Base-by-base conservation (phyloP, 2,797 vertebrate genomes). In the Enteromius argenteus region DNA sequence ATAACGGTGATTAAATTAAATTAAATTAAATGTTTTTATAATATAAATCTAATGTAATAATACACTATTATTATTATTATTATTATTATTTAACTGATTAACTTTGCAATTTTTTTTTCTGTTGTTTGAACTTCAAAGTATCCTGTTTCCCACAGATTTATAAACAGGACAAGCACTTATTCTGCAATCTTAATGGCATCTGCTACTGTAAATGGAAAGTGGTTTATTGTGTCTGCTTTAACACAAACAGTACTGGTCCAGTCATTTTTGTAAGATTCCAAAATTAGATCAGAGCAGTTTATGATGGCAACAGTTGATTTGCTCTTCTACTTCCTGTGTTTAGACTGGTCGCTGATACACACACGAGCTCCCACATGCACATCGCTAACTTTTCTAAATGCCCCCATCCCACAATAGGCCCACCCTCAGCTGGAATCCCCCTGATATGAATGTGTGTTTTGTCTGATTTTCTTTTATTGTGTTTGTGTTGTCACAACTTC, bases 261-360 rank as follows among this genome's bases (percentile, higher is more conserved):
- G 46, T 67, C 0, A 21, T 79, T 72, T 78, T 53, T 84, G 71
- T 37, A 49, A 11, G 30, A 62, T 72, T 68, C 3, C 37, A 30
- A 51, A 56, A 62, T 79, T 9, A 78, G 66, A 84, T 49, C 80
- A 79, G 67, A 81, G 81, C 42, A 58, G 49, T 58, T 81, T 80
- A 67, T 53, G 51, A 79, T 84, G 46, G 66, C 35, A 74, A 44
- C 21, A 42, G 30, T 62, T 10, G 21, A 71, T 87, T 87, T 85
- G 53, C 75, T 35, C 85, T 76, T 83, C 83, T 60, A 35, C 69
- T 84, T 87, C 81, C 85, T 83, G 74, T 90, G 83, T 90, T 90
- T 87, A 87, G 87, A 86, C 87, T 86, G 56, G 44, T 2, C 21
- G 19, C 44, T 32, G 67, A 80, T 14, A 58, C 8, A 64, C 60